Conservation (phyloP, 2,888 invertebrate species). For the Sarcophaga variegata region DNA sequence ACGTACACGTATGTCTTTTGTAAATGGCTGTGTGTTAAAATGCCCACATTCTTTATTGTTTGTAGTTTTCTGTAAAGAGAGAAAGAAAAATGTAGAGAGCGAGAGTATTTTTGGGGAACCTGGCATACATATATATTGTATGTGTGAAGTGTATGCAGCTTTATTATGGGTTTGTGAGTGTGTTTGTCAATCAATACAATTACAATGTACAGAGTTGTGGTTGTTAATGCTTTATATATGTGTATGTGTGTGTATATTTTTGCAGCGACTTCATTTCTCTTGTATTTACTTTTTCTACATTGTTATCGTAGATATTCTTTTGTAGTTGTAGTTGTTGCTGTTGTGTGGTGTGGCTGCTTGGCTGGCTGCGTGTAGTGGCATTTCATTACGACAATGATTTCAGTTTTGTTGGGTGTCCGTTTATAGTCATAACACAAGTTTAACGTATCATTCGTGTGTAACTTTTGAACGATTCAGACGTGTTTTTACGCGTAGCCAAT, state of each 20-base stretch:
- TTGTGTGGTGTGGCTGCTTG: slow-evolving; percentile 61
- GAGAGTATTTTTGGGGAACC: slow-evolving; percentile 9
- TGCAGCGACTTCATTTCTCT: slow-evolving; percentile 55
- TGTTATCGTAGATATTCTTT: slow-evolving; percentile 5
- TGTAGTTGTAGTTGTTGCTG: slow-evolving; percentile 35
- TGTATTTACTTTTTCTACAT: slow-evolving; percentile 1
- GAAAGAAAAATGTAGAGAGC: too few relatives aligned
- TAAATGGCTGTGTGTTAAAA: too few relatives aligned
- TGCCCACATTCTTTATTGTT: too few relatives aligned
- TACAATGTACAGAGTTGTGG: not conserved
- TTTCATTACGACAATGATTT: slow-evolving; percentile 36
- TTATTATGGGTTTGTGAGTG: not conserved
- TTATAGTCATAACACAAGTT: slow-evolving; percentile 70
- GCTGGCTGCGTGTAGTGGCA: slow-evolving; percentile 48
- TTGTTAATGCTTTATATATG: slow-evolving; percentile 31
- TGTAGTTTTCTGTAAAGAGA: not conserved
- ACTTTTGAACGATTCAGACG: slow-evolving; percentile 78
- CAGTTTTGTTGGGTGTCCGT: slow-evolving; percentile 65
- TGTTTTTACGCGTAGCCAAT: slow-evolving; percentile 66
- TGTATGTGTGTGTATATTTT: slow-evolving; percentile 45
- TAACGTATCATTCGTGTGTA: slow-evolving; percentile 78
- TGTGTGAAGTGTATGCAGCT: slow-evolving; percentile 52
- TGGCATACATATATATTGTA: not conserved
- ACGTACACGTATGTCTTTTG: too few relatives aligned
- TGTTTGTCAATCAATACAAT: slow-evolving; percentile 12